Evolutionary conservation across 1,140 invertebrate species (phyloP), one percentile per base, ranked within the genome.

Genomic region (Caenorhabditis inopinata): DNA sequence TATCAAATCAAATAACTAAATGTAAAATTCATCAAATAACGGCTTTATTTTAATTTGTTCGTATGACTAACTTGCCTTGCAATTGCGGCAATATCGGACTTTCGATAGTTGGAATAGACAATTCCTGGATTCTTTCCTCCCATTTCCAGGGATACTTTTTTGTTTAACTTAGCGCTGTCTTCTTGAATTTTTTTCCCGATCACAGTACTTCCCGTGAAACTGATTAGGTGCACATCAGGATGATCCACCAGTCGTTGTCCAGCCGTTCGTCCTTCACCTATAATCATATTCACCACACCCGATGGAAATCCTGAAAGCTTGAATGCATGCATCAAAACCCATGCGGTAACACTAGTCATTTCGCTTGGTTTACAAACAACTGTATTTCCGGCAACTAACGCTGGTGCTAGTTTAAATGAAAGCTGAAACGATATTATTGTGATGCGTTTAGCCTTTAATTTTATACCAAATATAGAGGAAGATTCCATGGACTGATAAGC

Each of bases 281-380:
- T 91, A 14, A 92, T 91, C 84, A 92, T 89, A 83, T 92, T 92
- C 0, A 92, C 87, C 4, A 92, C 92, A 74, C 92, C 92, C 45
- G 89, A 80, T 0, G 92, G 91, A 18, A 92, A 83, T 29, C 91
- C 91, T 75, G 90, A 90, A 84, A 91, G 89, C 27, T 89, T 84
- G 12, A 91, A 89, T 4, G 92, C 82, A 79, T 91, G 86, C 80
- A 90, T 90, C 3, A 92, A 85, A 83, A 90, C 90, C 84, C 87
- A 91, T 4, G 91, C 90, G 0, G 92, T 92, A 0, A 91, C 89
- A 7, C 91, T 92, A 1, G 92, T 92, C 85, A 92, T 87, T 85
- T 92, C 92, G 85, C 91, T 91, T 1, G 92, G 92, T 80, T 92
- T 92, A 38, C 90, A 91, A 2, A 92, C 91, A 1, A 92, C 90